phyloP scores from a whole-genome alignment of 2,888 invertebrate species.

The Eupithecia centaureata region DNA sequence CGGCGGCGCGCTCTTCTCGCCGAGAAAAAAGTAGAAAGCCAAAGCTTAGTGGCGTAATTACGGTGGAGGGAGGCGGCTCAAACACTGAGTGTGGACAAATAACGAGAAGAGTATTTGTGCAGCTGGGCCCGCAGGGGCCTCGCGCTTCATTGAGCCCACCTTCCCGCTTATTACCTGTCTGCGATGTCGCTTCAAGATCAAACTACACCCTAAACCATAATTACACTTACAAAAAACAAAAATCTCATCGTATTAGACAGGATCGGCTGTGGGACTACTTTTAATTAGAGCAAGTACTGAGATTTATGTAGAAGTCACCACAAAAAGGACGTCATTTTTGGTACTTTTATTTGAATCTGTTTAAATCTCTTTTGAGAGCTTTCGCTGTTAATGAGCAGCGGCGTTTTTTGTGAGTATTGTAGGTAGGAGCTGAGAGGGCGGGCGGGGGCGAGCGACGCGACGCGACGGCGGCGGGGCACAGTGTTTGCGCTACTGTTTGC shows the following conservation, averaged over 20 bases:
- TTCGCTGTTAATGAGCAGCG: constrained; percentile 75
- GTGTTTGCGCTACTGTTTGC: constrained; percentile 74
- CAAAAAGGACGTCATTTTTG: constrained; percentile 76
- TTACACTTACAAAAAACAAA: constrained; percentile 65
- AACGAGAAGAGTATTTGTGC: constrained; percentile 73
- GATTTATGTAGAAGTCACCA: constrained; percentile 79
- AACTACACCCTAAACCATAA: constrained; percentile 60
- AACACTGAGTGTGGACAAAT: constrained; percentile 72
- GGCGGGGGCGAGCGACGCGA: constrained; percentile 20
- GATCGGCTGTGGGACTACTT: constrained; percentile 66
- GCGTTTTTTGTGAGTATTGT: constrained; percentile 50
- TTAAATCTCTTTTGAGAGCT: constrained; percentile 78
- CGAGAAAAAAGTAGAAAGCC: constrained; percentile 63
- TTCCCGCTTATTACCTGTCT: constrained; percentile 39
- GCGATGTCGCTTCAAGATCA: constrained; percentile 53
- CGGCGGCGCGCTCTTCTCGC: constrained; percentile 50
- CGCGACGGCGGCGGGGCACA: constrained; percentile 45
- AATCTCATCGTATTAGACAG: constrained; percentile 66
- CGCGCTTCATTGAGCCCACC: constrained; percentile 46
- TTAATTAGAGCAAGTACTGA: constrained; percentile 74
- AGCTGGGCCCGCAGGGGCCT: constrained; percentile 60
- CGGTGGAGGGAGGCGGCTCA: constrained; percentile 63
- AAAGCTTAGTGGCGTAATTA: constrained; percentile 72
- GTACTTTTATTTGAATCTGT: constrained; percentile 78
- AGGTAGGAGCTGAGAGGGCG: background rate